phyloP scores from a whole-genome alignment of 2,113 vertebrate genomes.

The Pan troglodytes region NHGRI_mPanTro3-v2.1_pri NC_086015.1:76883501-76884000 shows the following conservation, averaged over 20 bases:
- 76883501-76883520: neutral
- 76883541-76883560: neutral
- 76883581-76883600: neutral
- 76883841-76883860: neutral
- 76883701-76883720: neutral
- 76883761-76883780: neutral
- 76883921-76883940: too few species aligned
- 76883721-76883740: neutral
- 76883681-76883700: neutral
- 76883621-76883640: neutral
- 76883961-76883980: too few species aligned
- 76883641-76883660: neutral
- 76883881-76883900: too few species aligned
- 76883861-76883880: too few species aligned
- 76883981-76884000: too few species aligned
- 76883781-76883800: slow-evolving; percentile 3
- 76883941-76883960: too few species aligned
- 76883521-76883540: neutral
- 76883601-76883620: neutral
- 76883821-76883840: neutral
- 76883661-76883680: neutral
- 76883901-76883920: too few species aligned
- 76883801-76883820: slow-evolving; percentile 28
- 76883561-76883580: neutral
- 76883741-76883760: neutral